phyloP scores from a whole-genome alignment of 2,797 vertebrate genomes.

The Enteromius thamalakanensis region DNA sequence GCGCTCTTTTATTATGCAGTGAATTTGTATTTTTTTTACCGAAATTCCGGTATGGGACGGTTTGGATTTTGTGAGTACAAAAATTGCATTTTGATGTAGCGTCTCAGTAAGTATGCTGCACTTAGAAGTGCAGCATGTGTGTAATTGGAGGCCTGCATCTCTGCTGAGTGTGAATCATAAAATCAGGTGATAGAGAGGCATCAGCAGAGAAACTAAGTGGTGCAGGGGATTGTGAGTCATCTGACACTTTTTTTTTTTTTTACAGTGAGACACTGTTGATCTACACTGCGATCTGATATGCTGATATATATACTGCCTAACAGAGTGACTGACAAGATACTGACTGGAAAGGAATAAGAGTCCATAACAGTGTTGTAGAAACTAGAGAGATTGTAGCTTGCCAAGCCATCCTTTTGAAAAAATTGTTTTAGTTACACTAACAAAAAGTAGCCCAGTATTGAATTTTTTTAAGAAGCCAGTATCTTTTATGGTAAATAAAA shows the following conservation, averaged over 20 bases:
- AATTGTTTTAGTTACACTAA: neutral
- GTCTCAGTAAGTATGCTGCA: neutral
- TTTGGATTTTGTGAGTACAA: constrained; percentile 34
- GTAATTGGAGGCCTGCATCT: constrained; percentile 30
- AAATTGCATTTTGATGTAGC: constrained; percentile 9
- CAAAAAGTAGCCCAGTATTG: neutral
- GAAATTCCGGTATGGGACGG: constrained; percentile 20
- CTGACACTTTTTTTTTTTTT: constrained; percentile 21
- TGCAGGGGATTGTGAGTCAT: constrained; percentile 52
- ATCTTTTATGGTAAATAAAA: neutral
- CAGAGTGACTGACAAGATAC: constrained; percentile 51
- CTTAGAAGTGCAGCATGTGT: constrained; percentile 19
- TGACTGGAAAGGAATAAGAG: constrained; percentile 29
- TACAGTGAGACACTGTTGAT: constrained; percentile 33
- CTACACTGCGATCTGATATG: constrained; percentile 39
- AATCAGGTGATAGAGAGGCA: constrained; percentile 39
- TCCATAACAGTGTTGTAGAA: constrained; percentile 28
- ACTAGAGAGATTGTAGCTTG: constrained; percentile 18
- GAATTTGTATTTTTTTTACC: neutral
- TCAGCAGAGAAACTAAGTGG: constrained; percentile 34
- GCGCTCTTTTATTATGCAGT: constrained; percentile 11
- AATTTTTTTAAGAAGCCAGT: neutral
- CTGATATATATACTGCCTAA: constrained; percentile 45
- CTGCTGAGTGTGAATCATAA: constrained; percentile 45
- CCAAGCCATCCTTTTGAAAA: neutral